These are phyloP conservation scores for Drosophila albomicans DNA, from an alignment of 1,140 invertebrate genomes.

Conservation along the genomic window DNA sequence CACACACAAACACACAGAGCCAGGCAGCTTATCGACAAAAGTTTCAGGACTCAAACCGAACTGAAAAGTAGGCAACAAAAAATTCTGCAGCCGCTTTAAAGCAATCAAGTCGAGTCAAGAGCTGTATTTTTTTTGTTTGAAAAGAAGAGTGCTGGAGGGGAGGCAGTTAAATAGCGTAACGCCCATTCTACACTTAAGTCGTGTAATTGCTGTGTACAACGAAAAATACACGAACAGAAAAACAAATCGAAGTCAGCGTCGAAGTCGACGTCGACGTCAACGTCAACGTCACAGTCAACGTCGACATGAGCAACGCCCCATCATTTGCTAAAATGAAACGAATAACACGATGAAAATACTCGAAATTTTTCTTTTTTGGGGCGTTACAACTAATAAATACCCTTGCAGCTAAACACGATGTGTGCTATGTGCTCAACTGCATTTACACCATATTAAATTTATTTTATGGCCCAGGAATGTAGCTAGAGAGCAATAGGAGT, in stretches of 20 bases:
- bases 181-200: constrained; percentile 49
- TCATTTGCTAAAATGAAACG: constrained; percentile 53
- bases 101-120: constrained; percentile 65
- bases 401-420: not conserved
- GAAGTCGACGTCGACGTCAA: constrained; percentile 49
- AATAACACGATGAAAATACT: constrained; percentile 13
- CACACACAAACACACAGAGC: constrained; percentile 24
- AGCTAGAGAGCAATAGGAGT: no score
- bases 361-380: not conserved
- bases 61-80: constrained; percentile 51
- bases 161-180: constrained; percentile 28
- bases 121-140: constrained; percentile 18
- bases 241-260: constrained; percentile 47
- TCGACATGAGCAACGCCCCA: constrained; percentile 37
- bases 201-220: constrained; percentile 60
- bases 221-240: constrained; percentile 9
- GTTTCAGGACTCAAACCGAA: constrained; percentile 20
- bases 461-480: not conserved
- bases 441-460: not conserved
- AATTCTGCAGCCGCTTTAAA: constrained; percentile 53
- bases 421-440: not conserved
- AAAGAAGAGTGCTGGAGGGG: not conserved
- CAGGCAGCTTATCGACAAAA: constrained; percentile 23
- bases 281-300: not conserved
- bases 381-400: constrained; percentile 14